A percentile compares a stretch with the other conserved stretches of the same genome.
These are phyloP conservation scores for Paedocypris sp. DNA, from an alignment of 2,113 vertebrate species.

Conservation along the genomic window DNA sequence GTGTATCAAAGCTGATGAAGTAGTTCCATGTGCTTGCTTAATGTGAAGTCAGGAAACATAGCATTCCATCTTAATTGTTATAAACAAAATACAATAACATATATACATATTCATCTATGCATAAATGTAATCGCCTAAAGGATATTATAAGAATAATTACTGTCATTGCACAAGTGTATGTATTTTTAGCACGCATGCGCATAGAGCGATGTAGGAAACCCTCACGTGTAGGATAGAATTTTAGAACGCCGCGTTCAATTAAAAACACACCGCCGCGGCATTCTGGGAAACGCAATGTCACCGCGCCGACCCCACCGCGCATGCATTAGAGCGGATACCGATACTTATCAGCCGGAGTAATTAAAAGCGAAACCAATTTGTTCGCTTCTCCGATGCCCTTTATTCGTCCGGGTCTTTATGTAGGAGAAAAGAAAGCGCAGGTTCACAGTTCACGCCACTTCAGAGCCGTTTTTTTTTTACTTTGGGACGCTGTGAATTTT, in stretches of 20 bases:
- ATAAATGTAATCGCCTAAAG: too few species aligned
- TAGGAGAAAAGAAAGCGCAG: background rate
- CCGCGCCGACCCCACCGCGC: background rate
- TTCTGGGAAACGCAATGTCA: background rate
- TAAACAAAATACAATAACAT: too few species aligned
- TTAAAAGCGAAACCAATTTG: background rate
- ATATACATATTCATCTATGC: too few species aligned
- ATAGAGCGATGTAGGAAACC: too few species aligned
- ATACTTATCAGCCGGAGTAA: background rate
- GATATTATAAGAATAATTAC: too few species aligned
- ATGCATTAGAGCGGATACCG: background rate
- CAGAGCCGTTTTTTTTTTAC: slow-evolving; percentile 3
- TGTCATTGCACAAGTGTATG: too few species aligned
- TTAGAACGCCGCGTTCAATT: background rate
- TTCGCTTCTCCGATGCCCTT: background rate
- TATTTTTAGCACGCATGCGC: too few species aligned
- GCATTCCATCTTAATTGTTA: too few species aligned
- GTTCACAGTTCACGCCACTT: slow-evolving; percentile 15
- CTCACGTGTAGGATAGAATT: background rate
- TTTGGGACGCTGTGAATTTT: slow-evolving; percentile 13
- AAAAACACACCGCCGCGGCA: background rate
- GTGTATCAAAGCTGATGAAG: too few species aligned
- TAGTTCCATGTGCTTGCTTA: too few species aligned
- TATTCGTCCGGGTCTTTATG: background rate
- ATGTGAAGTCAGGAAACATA: too few species aligned